These are phyloP conservation scores for Heliothis subflexa DNA, from an alignment of 1,140 invertebrate genomes.

Conservation along the genomic window DNA sequence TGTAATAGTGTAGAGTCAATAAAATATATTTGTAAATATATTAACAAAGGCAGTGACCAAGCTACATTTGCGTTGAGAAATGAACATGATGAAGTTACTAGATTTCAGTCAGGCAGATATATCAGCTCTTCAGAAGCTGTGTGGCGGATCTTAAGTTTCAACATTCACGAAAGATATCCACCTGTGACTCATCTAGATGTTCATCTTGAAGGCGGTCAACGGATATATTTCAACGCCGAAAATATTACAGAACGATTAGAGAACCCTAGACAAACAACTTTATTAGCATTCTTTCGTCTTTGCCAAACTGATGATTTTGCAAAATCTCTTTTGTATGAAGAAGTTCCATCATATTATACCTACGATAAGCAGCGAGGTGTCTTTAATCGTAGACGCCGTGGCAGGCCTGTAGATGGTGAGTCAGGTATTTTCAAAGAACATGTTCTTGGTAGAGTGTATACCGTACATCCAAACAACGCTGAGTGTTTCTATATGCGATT, in stretches of 20 bases:
- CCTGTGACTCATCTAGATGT: conserved; percentile 73
- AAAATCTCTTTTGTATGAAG: conserved; percentile 53
- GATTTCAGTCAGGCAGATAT: conserved; percentile 68
- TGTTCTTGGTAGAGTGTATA: conserved; percentile 56
- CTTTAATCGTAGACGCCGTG: conserved; percentile 55
- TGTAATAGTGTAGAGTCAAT: conserved; percentile 49
- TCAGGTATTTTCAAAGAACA: conserved; percentile 53
- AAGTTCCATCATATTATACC: conserved; percentile 59
- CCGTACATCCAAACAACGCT: conserved; percentile 50
- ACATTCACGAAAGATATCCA: conserved; percentile 77
- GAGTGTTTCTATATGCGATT: conserved; percentile 55
- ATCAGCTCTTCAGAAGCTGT: conserved; percentile 76
- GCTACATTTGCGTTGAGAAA: conserved; percentile 49
- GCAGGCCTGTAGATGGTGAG: conserved; percentile 50
- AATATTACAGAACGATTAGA: conserved; percentile 56
- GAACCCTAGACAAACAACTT: conserved; percentile 59
- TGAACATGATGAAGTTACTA: conserved; percentile 52
- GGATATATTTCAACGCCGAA: conserved; percentile 57
- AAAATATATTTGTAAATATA: conserved; percentile 49
- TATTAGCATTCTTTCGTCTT: conserved; percentile 58
- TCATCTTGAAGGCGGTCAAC: conserved; percentile 56
- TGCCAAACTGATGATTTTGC: conserved; percentile 58
- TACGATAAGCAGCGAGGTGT: conserved; percentile 54
- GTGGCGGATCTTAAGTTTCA: conserved; percentile 79
- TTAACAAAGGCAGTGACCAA: conserved; percentile 51